A percentile compares a stretch with the other conserved stretches of the same genome.
phyloP scores from a whole-genome alignment of 2,888 invertebrate species.

The Amblyjoppa fuscipennis region DNA sequence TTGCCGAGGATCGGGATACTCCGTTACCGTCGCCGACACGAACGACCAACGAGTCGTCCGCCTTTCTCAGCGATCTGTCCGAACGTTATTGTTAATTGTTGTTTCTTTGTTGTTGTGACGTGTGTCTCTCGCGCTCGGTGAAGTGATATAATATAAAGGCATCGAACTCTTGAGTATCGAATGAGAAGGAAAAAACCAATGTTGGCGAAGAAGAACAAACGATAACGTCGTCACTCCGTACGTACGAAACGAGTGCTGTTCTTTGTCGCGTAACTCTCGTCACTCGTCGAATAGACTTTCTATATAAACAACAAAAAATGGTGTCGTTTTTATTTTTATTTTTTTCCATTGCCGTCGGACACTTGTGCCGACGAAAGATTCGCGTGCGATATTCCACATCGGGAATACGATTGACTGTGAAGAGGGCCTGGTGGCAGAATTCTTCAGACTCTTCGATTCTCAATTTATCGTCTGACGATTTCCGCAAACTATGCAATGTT shows the following conservation, averaged over 20 bases:
- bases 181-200: neutral
- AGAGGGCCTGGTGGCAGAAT: neutral
- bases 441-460: slow-evolving; percentile 10
- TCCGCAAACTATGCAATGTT: slow-evolving; percentile 10
- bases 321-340: slow-evolving; percentile 25
- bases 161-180: slow-evolving; percentile 11
- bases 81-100: slow-evolving; percentile 74
- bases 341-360: slow-evolving; percentile 49
- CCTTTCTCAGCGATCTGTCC: slow-evolving; percentile 59
- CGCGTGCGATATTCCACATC: slow-evolving; percentile 20
- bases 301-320: neutral
- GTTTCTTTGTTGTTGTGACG: slow-evolving; percentile 73
- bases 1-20: slow-evolving; percentile 36
- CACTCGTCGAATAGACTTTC: slow-evolving; percentile 34
- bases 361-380: slow-evolving; percentile 25
- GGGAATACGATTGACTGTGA: slow-evolving; percentile 7
- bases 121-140: slow-evolving; percentile 57
- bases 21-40: slow-evolving; percentile 21
- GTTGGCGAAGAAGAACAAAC: slow-evolving; percentile 17
- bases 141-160: slow-evolving; percentile 51
- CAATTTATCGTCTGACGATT: slow-evolving; percentile 6
- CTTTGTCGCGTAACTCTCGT: slow-evolving; percentile 28
- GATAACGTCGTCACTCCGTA: slow-evolving; percentile 5
- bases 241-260: slow-evolving; percentile 28
- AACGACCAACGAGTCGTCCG: slow-evolving; percentile 33